Evolutionary conservation across 2,888 invertebrate species (phyloP).

Genomic region (Eupeodes latifasciatus): DNA sequence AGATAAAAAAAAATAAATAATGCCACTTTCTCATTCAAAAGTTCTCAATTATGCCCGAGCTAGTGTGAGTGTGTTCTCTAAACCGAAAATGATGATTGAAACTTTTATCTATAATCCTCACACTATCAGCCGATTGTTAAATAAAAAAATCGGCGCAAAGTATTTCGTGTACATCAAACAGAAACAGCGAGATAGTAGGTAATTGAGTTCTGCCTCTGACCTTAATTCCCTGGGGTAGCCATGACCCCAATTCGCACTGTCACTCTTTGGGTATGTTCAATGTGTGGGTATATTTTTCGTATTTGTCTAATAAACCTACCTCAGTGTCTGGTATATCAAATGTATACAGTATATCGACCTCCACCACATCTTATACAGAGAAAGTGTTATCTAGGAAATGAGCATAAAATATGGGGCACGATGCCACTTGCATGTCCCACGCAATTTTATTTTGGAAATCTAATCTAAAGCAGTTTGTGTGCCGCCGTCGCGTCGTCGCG

Average conservation of each 20-base stretch:
- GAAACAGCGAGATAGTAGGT: constrained; percentile 38
- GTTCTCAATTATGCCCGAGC: not conserved
- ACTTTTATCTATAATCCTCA: constrained; percentile 17
- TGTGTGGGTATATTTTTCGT: constrained; percentile 6
- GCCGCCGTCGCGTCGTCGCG: not conserved
- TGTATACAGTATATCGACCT: not conserved
- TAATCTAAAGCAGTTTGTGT: constrained; percentile 29
- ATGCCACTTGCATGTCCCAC: constrained; percentile 41
- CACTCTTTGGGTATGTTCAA: constrained; percentile 15
- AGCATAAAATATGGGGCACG: constrained; percentile 64
- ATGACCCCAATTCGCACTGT: constrained; percentile 64
- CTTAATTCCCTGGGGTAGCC: constrained; percentile 61
- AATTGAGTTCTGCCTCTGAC: constrained; percentile 58
- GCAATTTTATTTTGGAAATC: constrained; percentile 43
- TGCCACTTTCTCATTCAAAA: constrained; percentile 27
- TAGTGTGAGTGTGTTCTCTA: not conserved
- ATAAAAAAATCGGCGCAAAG: constrained; percentile 3
- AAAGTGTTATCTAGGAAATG: constrained; percentile 68
- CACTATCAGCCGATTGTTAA: constrained; percentile 16
- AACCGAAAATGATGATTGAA: constrained; percentile 2
- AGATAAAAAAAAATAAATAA: constrained; percentile 19
- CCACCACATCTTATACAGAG: constrained; percentile 31
- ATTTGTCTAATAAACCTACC: not conserved
- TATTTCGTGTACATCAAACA: constrained; percentile 3
- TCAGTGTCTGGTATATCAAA: not conserved